Evolutionary conservation across 2,888 invertebrate species (phyloP).

Genomic region (Trachelus troglodyta): DNA sequence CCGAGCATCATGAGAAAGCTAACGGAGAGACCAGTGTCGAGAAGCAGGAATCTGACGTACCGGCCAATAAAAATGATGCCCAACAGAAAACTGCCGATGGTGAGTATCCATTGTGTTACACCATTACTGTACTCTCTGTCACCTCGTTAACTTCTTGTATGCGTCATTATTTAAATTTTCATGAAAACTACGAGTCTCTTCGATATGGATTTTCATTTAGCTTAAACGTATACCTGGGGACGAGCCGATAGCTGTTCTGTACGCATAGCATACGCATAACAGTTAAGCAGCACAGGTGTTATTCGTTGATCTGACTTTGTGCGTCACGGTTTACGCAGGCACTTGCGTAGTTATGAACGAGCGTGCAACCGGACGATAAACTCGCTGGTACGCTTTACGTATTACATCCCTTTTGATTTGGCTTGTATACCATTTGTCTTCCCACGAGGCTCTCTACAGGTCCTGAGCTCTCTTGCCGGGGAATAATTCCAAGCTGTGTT

Average conservation of each 20-base stretch:
- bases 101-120: slow-evolving; percentile 36
- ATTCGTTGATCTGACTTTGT: not conserved
- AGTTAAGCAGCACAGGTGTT: not conserved
- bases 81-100: slow-evolving; percentile 50
- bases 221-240: too few relatives aligned
- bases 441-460: too few relatives aligned
- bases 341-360: not conserved
- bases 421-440: too few relatives aligned
- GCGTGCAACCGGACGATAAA: not conserved
- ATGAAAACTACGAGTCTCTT: not conserved
- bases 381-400: not conserved
- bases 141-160: not conserved
- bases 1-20: slow-evolving; percentile 41
- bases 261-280: not conserved
- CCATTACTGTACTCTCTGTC: not conserved
- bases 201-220: not conserved
- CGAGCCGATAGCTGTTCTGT: not conserved
- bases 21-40: slow-evolving; percentile 54
- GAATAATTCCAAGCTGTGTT: too few relatives aligned
- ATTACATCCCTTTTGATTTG: not conserved
- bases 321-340: not conserved
- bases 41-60: slow-evolving; percentile 41
- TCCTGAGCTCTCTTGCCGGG: too few relatives aligned
- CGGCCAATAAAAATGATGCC: slow-evolving; percentile 40
- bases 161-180: not conserved